These are phyloP conservation scores for Phania funesta DNA, from an alignment of 2,888 invertebrate species.

Conservation along the genomic window DNA sequence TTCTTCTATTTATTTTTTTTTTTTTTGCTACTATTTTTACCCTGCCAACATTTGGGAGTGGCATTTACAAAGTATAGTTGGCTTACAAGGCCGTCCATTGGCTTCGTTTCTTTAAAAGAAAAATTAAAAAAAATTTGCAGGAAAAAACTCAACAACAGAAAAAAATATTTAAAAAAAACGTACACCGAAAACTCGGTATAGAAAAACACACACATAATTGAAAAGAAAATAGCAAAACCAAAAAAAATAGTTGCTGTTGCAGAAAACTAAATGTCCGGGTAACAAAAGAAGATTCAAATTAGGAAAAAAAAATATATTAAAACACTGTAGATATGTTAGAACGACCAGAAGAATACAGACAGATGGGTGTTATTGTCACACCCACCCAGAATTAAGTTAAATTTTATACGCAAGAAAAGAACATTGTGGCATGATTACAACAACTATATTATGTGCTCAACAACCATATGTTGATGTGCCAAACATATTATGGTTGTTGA, in stretches of 20 bases:
- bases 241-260: slow-evolving; percentile 1
- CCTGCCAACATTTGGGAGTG: slow-evolving; percentile 59
- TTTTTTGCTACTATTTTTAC: slow-evolving; percentile 27
- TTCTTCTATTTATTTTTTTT: slow-evolving; percentile 26
- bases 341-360: no score
- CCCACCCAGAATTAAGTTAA: no score
- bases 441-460: no score
- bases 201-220: not conserved
- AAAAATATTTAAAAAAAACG: not conserved
- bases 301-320: no score
- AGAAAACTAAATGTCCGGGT: slow-evolving; percentile 15
- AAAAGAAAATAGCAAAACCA: not conserved
- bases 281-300: no score
- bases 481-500: no score
- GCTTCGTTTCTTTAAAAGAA: slow-evolving; percentile 31
- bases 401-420: no score
- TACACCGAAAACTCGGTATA: slow-evolving; percentile 9
- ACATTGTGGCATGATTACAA: no score
- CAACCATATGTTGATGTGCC: no score
- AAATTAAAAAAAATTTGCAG: slow-evolving; percentile 4
- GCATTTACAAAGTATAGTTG: slow-evolving; percentile 39
- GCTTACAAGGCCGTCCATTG: slow-evolving; percentile 52
- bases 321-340: no score
- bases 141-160: slow-evolving; percentile 8
- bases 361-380: no score